Evolutionary conservation across 2,888 invertebrate species (phyloP).

Genomic region (Mythimna pallens): DNA sequence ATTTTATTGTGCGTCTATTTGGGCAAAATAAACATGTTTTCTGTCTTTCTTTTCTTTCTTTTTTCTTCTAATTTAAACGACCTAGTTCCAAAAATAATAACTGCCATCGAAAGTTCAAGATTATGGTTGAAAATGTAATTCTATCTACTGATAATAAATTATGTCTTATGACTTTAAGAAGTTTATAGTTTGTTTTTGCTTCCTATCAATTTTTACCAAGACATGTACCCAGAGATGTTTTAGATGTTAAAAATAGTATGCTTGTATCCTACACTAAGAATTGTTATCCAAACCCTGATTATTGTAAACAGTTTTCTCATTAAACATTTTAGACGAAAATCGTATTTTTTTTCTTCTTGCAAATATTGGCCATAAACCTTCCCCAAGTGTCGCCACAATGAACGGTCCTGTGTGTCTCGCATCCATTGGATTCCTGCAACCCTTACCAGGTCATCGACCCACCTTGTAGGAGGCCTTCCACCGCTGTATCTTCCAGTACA

Average conservation of each 20-base stretch:
- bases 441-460: no score
- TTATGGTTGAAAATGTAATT: neutral
- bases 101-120: neutral
- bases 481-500: no score
- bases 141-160: neutral
- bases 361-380: no score
- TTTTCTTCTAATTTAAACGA: no score
- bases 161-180: neutral
- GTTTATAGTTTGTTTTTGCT: neutral
- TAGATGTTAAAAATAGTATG: conserved; percentile 44
- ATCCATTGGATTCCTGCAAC: no score
- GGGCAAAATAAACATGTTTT: no score
- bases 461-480: no score
- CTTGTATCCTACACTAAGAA: conserved; percentile 52
- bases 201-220: neutral
- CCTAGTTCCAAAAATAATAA: neutral
- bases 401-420: no score
- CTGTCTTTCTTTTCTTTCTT: no score
- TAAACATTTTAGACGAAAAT: conserved; percentile 55
- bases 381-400: no score
- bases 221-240: conserved; percentile 26
- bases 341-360: neutral
- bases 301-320: conserved; percentile 46
- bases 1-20: no score
- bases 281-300: conserved; percentile 33